Base-by-base conservation (phyloP, 2,797 vertebrate genomes). In the Miichthys miiuy region DNA sequence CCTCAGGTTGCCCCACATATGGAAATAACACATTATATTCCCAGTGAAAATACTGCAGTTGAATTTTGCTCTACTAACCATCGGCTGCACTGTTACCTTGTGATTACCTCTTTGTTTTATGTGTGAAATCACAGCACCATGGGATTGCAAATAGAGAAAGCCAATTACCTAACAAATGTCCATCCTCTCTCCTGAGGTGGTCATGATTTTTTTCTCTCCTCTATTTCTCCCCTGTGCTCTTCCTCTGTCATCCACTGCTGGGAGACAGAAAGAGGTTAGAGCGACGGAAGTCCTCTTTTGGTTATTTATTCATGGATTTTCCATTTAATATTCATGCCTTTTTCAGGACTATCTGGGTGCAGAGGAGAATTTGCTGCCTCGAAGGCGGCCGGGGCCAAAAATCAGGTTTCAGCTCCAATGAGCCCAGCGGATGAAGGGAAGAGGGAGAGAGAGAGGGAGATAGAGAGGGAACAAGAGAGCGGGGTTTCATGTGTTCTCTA, bases 321-420 rank as follows among this genome's bases (percentile, higher is more conserved):
- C 87, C 92, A 94, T 96, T 95, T 95, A 94, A 95, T 95, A 96
- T 95, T 95, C 94, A 96, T 95, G 92, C 87, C 75, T 94, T 95
- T 94, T 94, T 92, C 94, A 92, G 93, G 91, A 91, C 93, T 93
- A 92, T 95, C 93, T 92, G 85, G 89, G 87, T 92, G 87, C 89
- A 87, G 85, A 85, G 82, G 89, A 94, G 88, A 95, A 93, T 94
- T 90, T 93, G 92, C 91, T 92, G 92, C 92, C 91, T 93, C 65
- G 57, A 79, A 94, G 90, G 90, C 80, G 80, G 91, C 90, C 46
- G 70, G 82, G 90, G 80, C 91, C 92, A 92, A 87, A 95, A 93
- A 93, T 94, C 92, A 72, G 85, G 92, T 96, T 95, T 96, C 92
- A 92, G 94, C 93, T 94, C 88, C 94, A 95, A 87, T 95, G 94